A percentile compares a stretch with the other conserved stretches of the same genome.
Conservation (phyloP, 1,140 invertebrate genomes). For the Drosophila santomea region DNA sequence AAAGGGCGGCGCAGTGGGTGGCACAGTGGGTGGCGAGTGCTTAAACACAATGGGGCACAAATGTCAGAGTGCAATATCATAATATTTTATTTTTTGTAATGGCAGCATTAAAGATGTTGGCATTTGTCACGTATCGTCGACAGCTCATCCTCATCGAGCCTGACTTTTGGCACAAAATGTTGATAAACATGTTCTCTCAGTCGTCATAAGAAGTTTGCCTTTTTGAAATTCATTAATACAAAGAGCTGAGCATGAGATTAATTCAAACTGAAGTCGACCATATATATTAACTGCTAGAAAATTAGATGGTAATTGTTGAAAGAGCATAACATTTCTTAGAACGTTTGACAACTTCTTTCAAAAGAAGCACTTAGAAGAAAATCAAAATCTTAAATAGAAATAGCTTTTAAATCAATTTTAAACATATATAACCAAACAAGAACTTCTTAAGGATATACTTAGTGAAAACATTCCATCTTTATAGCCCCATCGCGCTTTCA, state of each 20-base stretch:
- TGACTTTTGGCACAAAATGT: slow-evolving; percentile 9
- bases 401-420: background rate
- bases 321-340: too few relatives aligned
- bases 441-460: background rate
- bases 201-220: background rate
- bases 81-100: slow-evolving; percentile 28
- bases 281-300: too few relatives aligned
- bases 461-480: background rate
- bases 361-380: too few relatives aligned
- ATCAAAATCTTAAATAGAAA: background rate
- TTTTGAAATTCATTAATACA: background rate
- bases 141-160: slow-evolving; percentile 17
- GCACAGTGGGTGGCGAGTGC: slow-evolving; percentile 17
- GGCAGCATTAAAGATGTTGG: slow-evolving; percentile 13
- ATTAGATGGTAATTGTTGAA: too few relatives aligned
- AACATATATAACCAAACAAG: background rate
- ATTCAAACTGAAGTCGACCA: too few relatives aligned
- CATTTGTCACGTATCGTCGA: slow-evolving; percentile 34
- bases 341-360: too few relatives aligned
- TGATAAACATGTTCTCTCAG: slow-evolving; percentile 15
- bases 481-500: background rate
- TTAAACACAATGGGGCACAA: slow-evolving; percentile 18
- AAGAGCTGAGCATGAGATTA: background rate
- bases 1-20: background rate
- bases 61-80: slow-evolving; percentile 13